phyloP scores from a whole-genome alignment of 2,797 vertebrate species.

The Spinus olivaceus region DNA sequence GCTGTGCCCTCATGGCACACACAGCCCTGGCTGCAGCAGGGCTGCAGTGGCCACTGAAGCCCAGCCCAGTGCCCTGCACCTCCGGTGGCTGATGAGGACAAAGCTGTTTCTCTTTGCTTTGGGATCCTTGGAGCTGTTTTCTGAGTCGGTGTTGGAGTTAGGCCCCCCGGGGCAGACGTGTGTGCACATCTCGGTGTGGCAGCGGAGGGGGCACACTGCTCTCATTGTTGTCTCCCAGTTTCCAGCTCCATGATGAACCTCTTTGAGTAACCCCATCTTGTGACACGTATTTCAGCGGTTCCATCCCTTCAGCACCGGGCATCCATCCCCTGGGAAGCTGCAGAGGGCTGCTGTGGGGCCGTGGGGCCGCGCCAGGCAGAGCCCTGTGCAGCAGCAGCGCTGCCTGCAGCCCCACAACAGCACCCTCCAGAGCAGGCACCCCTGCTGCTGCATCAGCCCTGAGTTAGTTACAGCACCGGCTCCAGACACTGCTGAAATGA shows the following conservation, averaged over 20 bases:
- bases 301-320: not conserved
- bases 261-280: not conserved
- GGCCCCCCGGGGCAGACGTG: accelerated
- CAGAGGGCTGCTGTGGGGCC: not conserved
- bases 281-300: accelerated
- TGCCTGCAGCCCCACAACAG: not conserved
- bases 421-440: not conserved
- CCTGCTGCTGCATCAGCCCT: not conserved
- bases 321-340: accelerated
- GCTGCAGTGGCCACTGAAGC: accelerated
- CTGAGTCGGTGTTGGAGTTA: accelerated
- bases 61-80: accelerated
- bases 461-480: not conserved
- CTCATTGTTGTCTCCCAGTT: not conserved
- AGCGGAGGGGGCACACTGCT: not conserved
- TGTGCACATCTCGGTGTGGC: accelerated
- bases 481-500: not conserved
- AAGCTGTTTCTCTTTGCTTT: not conserved
- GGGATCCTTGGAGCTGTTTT: not conserved
- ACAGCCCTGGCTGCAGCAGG: accelerated
- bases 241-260: not conserved
- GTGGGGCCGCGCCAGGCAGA: too few relatives aligned
- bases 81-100: not conserved
- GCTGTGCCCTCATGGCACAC: not conserved
- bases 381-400: too few relatives aligned